Base-by-base conservation (phyloP, 2,888 invertebrate species). In the Agrotis puta region DNA sequence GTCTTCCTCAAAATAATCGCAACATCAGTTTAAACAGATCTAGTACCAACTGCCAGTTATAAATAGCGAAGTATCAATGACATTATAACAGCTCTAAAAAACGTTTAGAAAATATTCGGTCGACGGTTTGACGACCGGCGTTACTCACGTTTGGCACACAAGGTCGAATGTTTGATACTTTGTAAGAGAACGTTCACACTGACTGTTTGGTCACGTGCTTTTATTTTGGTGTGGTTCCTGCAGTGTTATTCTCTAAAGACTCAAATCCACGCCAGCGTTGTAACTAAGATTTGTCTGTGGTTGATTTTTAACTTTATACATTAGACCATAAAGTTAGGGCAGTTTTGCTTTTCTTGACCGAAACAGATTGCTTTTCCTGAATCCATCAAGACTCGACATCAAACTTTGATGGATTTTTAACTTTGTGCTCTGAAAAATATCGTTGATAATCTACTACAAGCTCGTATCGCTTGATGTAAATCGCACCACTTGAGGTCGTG, bases 111-210 rank as follows among this genome's bases (percentile, higher is more conserved):
- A 74, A 82, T 64, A 77, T 79, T 79, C 75, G 77, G 77, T 80
- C 77, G 82, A 72, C 74, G 54, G 81, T 80, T 84, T 86, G 87
- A 83, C 83, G 84, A 86, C 84, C 83, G 81, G 67, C 45, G 71
- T 85, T 86, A 85, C 86, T 88, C 89, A 88, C 87, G 84, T 77
- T 79, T 62, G 64, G 70, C 61, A 56, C 66, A 72, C 88, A 88
- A 88, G 88, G 87, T 87, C 88, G 85, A 69, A 81, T 84, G 59
- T 66, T 75, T 70, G 75, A 74, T 81, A 65, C 69, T 56, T 74
- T 54, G 68, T 68, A 71, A 65, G 54, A 71, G 85, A 70, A 74
- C 81, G 54, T 81, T 68, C 67, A 81, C 73, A 79, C 68, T 72
- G n/a, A 50, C n/a, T 14, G 39, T 58, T 61, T 22, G 24, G 20